Conservation (phyloP, 2,797 vertebrate genomes). For the Gallirallus australis region DNA sequence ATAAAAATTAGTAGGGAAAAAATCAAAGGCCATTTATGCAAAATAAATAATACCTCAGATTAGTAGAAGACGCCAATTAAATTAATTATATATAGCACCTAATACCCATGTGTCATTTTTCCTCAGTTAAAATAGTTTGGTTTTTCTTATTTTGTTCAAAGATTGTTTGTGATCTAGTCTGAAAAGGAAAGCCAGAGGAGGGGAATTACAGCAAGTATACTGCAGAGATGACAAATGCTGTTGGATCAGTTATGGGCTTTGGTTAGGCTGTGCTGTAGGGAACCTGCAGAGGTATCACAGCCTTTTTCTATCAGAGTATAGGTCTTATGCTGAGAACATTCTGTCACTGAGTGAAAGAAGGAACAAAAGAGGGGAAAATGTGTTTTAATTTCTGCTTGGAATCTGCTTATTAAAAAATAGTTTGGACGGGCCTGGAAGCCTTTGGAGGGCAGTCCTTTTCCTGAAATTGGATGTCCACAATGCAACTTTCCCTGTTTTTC, state of each 20-base stretch:
- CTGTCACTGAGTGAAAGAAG: not conserved
- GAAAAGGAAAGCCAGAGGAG: not conserved
- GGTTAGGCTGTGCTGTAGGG: not conserved
- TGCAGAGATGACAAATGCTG: constrained; percentile 40
- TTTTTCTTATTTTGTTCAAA: constrained; percentile 32
- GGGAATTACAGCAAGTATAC: constrained; percentile 19
- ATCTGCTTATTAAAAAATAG: not conserved
- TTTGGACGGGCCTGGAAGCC: not conserved
- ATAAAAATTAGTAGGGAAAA: not conserved
- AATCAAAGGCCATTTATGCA: not conserved
- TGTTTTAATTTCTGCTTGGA: not conserved
- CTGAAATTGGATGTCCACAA: not conserved
- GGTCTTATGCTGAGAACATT: not conserved
- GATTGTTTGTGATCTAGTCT: constrained; percentile 1
- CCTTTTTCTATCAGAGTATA: constrained; percentile 15
- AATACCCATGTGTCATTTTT: not conserved
- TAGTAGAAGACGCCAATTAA: not conserved
- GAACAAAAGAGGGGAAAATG: not conserved
- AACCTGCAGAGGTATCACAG: not conserved
- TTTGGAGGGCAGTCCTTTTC: not conserved
- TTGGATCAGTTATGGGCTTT: not conserved
- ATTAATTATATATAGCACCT: not conserved
- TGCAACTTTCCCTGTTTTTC: not conserved
- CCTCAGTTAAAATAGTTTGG: not conserved
- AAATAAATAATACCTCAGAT: not conserved